These are phyloP conservation scores for Gila orcuttii DNA, from an alignment of 2,113 vertebrate species.

Conservation along the genomic window DNA sequence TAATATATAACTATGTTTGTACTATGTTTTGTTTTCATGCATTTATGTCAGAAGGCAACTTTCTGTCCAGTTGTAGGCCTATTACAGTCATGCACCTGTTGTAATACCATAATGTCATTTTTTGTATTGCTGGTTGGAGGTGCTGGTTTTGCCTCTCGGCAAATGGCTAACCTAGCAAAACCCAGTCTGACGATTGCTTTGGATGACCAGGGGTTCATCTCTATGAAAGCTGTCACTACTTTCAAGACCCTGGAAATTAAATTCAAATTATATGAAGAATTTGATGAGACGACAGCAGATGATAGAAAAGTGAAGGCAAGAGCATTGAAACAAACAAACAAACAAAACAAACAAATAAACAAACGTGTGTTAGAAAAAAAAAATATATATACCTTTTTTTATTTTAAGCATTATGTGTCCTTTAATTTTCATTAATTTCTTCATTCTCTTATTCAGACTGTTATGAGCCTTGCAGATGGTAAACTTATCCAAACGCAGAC, in stretches of 20 bases:
- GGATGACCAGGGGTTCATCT: slow-evolving; percentile 76
- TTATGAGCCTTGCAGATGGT: slow-evolving; percentile 65
- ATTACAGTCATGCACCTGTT: neutral
- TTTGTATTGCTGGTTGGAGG: slow-evolving; percentile 62
- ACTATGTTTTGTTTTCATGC: neutral
- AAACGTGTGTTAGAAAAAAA: too few relatives aligned
- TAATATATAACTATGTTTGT: neutral
- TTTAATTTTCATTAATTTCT: neutral
- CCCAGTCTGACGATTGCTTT: slow-evolving; percentile 78
- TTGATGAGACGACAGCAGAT: slow-evolving; percentile 85
- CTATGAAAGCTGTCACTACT: slow-evolving; percentile 78
- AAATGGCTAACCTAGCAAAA: slow-evolving; percentile 77
- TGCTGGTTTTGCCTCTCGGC: slow-evolving; percentile 77
- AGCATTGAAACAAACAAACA: neutral
- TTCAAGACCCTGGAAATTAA: slow-evolving; percentile 80
- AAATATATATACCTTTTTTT: too few relatives aligned
- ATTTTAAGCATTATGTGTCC: too few relatives aligned
- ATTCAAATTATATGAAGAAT: slow-evolving; percentile 82
- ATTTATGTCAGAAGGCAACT: neutral
- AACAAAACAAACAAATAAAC: too few relatives aligned
- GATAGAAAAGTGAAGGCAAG: slow-evolving; percentile 82
- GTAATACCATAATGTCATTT: neutral
- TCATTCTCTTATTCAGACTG: slow-evolving; percentile 38
- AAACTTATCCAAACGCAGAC: slow-evolving; percentile 80
- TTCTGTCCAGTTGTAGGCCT: neutral